phyloP scores from a whole-genome alignment of 2,797 vertebrate species.

The Cirrhinus molitorella region DNA sequence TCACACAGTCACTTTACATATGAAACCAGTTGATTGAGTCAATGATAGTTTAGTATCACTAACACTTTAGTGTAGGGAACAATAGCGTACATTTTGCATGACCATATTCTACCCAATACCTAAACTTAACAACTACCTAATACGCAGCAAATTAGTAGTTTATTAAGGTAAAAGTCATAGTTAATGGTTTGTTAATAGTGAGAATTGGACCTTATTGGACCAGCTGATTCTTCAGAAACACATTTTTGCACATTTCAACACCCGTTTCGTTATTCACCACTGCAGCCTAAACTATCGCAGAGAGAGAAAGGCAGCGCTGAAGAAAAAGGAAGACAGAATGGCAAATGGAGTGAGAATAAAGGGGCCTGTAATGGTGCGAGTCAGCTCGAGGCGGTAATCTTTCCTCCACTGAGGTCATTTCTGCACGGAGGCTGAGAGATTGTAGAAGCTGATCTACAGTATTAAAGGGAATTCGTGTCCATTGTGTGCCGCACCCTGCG shows the following conservation, averaged over 20 bases:
- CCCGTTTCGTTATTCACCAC: background rate
- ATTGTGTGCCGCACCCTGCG: conserved; percentile 41
- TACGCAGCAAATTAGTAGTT: too few species aligned
- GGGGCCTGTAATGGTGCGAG: background rate
- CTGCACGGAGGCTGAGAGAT: conserved; percentile 40
- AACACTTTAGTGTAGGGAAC: too few species aligned
- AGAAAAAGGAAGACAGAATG: background rate
- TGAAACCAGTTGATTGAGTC: too few species aligned
- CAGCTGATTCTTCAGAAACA: background rate
- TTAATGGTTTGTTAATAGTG: too few species aligned
- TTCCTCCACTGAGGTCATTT: conserved; percentile 38
- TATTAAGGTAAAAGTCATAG: too few species aligned
- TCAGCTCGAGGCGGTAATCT: background rate
- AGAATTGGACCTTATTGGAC: too few species aligned
- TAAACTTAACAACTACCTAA: too few species aligned
- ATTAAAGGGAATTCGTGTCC: conserved; percentile 51
- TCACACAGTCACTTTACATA: too few species aligned
- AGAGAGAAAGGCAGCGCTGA: background rate
- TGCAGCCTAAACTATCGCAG: background rate
- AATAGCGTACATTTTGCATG: too few species aligned
- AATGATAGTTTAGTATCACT: too few species aligned
- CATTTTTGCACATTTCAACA: background rate
- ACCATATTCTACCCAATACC: too few species aligned
- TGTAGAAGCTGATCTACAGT: conserved; percentile 44
- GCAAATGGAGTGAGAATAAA: conserved; percentile 1